These are phyloP conservation scores for Stegophylla sp. DNA, from an alignment of 2,888 invertebrate genomes.

Conservation along the genomic window DNA sequence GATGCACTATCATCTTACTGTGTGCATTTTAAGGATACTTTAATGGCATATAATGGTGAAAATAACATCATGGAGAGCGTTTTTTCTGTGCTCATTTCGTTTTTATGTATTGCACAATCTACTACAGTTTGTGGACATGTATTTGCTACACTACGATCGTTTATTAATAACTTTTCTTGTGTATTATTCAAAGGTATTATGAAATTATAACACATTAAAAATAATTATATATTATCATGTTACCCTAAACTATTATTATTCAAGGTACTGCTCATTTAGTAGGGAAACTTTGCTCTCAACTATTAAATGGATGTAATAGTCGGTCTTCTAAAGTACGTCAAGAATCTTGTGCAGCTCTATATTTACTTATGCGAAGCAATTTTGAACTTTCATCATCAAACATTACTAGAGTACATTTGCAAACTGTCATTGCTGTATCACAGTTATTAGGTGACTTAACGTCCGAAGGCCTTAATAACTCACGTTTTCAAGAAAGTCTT, in stretches of 20 bases:
- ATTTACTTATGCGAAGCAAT: conserved; percentile 91
- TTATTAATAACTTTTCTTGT: conserved; percentile 87
- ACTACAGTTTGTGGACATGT: conserved; percentile 88
- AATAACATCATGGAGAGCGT: conserved; percentile 81
- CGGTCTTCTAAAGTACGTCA: conserved; percentile 83
- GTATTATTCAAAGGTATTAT: conserved; percentile 79
- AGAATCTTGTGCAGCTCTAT: conserved; percentile 90
- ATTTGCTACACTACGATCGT: conserved; percentile 88
- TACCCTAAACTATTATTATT: conserved; percentile 2
- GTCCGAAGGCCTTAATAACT: conserved; percentile 78
- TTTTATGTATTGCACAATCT: conserved; percentile 87
- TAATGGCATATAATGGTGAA: conserved; percentile 71
- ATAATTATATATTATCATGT: neutral
- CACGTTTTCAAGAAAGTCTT: conserved; percentile 92
- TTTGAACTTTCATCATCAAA: conserved; percentile 77
- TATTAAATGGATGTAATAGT: conserved; percentile 85
- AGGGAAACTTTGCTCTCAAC: conserved; percentile 80
- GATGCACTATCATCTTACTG: conserved; percentile 88
- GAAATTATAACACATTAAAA: too few species aligned
- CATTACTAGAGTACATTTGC: conserved; percentile 51
- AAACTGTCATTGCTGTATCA: conserved; percentile 91
- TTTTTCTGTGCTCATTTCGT: conserved; percentile 84
- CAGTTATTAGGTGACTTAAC: conserved; percentile 89
- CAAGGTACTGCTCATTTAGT: conserved; percentile 79
- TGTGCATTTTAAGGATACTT: conserved; percentile 73